These are phyloP conservation scores for Brenthis ino DNA, from an alignment of 2,888 invertebrate species.

Conservation along the genomic window DNA sequence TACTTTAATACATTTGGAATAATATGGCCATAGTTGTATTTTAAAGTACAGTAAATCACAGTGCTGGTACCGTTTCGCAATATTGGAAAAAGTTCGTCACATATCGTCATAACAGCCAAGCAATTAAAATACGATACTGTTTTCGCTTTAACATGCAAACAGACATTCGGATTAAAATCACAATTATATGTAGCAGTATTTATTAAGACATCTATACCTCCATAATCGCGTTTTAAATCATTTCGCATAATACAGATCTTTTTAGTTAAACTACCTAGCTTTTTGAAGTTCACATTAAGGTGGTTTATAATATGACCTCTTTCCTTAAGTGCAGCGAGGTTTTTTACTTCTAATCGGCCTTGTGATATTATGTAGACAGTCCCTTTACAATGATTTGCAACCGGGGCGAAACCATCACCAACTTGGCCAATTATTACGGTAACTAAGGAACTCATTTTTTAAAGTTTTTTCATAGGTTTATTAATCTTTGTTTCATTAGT, in stretches of 20 bases:
- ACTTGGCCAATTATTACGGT: background rate
- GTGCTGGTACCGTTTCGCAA: background rate
- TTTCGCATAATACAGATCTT: background rate
- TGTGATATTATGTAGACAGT: background rate
- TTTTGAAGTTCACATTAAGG: background rate
- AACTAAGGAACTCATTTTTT: background rate
- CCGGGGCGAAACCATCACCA: background rate
- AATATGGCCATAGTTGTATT: background rate
- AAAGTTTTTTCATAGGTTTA: too few relatives aligned
- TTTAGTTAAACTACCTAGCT: background rate
- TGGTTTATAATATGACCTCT: background rate
- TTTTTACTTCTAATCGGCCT: background rate
- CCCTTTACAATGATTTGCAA: slow-evolving; percentile 6
- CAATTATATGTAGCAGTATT: slow-evolving; percentile 3
- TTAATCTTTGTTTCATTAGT: too few relatives aligned
- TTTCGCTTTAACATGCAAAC: background rate
- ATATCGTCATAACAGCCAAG: background rate
- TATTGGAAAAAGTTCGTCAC: background rate
- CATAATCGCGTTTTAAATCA: background rate
- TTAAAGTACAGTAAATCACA: slow-evolving; percentile 5
- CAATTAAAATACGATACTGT: background rate
- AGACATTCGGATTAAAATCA: background rate
- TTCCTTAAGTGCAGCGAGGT: background rate
- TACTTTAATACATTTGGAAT: background rate
- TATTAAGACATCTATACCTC: slow-evolving; percentile 8